Evolutionary conservation across 2,888 invertebrate species (phyloP).

Genomic region (Theristus sp.): DNA sequence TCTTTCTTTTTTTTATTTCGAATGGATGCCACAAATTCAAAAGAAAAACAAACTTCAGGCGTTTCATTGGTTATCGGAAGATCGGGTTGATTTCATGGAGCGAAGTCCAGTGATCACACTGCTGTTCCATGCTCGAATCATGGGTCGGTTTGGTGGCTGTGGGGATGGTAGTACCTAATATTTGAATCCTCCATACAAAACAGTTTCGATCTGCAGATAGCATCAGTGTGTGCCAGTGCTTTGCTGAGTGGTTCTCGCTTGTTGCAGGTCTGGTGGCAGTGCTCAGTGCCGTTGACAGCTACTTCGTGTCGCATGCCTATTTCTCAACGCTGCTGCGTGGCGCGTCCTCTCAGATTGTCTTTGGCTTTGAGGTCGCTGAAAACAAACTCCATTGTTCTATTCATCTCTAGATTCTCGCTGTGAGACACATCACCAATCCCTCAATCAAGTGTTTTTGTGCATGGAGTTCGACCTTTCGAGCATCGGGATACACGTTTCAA

Average conservation of each 20-base stretch:
- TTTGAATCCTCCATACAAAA: too few relatives aligned
- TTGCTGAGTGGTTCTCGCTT: slow-evolving; percentile 4
- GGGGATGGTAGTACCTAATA: neutral
- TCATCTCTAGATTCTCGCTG: too few relatives aligned
- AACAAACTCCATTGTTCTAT: too few relatives aligned
- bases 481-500: too few relatives aligned
- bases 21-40: neutral
- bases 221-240: too few relatives aligned
- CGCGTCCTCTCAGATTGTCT: slow-evolving; percentile 89
- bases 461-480: too few relatives aligned
- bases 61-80: slow-evolving; percentile 98
- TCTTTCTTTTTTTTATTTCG: too few relatives aligned
- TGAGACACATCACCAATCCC: too few relatives aligned
- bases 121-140: slow-evolving; percentile 76
- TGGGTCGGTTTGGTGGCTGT: slow-evolving; percentile 39
- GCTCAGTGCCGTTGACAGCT: slow-evolving; percentile 60
- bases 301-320: slow-evolving; percentile 81
- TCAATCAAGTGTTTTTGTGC: too few relatives aligned
- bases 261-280: slow-evolving; percentile 48
- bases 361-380: slow-evolving; percentile 92
- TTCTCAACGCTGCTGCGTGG: slow-evolving; percentile 76
- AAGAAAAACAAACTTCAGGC: slow-evolving; percentile 44
- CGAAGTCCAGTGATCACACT: slow-evolving; percentile 86
- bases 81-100: slow-evolving; percentile 98
- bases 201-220: too few relatives aligned